phyloP scores from a whole-genome alignment of 2,888 invertebrate species.

The Plebejus argus region DNA sequence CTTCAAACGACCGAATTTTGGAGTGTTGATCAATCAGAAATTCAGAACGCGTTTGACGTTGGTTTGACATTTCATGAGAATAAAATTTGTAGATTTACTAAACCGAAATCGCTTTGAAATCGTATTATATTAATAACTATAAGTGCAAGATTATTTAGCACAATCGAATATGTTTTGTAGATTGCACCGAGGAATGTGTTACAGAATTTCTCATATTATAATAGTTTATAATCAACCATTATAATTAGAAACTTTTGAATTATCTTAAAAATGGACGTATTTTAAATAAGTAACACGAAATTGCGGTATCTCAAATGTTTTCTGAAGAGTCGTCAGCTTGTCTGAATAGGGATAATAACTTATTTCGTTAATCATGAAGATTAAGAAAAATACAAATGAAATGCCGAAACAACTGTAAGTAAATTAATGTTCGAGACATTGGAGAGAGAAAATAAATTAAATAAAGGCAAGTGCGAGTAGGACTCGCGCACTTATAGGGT shows the following conservation, averaged over 20 bases:
- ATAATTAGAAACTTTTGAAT: neutral
- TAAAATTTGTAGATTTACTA: too few relatives aligned
- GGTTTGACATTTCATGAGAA: too few relatives aligned
- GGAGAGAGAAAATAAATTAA: neutral
- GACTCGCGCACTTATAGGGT: too few relatives aligned
- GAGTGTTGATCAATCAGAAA: too few relatives aligned
- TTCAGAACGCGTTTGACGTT: too few relatives aligned
- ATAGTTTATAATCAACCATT: neutral
- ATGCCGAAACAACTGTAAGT: neutral
- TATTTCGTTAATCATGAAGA: constrained; percentile 7
- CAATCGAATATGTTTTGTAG: too few relatives aligned
- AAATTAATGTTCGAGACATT: constrained; percentile 34
- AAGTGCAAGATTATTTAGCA: too few relatives aligned
- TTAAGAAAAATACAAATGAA: constrained; percentile 23
- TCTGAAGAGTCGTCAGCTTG: neutral
- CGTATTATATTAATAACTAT: too few relatives aligned
- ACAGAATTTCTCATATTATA: too few relatives aligned
- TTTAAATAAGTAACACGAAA: neutral
- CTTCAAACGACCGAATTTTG: too few relatives aligned
- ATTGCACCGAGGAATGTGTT: too few relatives aligned
- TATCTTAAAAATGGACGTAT: neutral
- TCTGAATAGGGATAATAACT: neutral
- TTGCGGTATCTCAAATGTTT: neutral
- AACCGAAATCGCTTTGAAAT: too few relatives aligned
- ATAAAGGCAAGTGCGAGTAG: neutral